phyloP scores from a whole-genome alignment of 2,888 invertebrate species.

The Stenichneumon culpator region DNA sequence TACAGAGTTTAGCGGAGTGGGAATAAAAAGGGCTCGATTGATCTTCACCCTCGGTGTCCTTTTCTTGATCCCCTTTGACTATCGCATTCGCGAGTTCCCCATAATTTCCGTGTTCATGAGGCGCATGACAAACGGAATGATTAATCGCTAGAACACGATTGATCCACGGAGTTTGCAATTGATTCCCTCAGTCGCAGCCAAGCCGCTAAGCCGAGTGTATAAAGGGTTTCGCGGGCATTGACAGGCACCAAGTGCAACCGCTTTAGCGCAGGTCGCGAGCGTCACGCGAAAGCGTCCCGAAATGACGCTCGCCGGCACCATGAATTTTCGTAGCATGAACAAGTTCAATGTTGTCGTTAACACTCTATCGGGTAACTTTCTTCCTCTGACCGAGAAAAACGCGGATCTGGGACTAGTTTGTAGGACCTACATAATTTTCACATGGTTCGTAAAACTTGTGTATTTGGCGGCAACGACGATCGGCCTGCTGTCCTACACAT shows the following conservation, averaged over 20 bases:
- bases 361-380: conserved; percentile 70
- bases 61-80: background rate
- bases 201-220: background rate
- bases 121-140: background rate
- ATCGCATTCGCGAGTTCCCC: background rate
- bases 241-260: background rate
- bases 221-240: background rate
- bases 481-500: conserved; percentile 43
- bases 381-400: conserved; percentile 63
- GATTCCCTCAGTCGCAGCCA: background rate
- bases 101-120: background rate
- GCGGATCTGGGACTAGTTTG: background rate
- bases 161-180: background rate
- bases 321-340: conserved; percentile 72
- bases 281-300: background rate
- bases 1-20: background rate
- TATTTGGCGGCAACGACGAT: conserved; percentile 45
- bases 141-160: background rate
- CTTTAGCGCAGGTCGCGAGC: background rate
- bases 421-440: conserved; percentile 59
- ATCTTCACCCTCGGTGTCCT: background rate
- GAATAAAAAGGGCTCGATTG: background rate
- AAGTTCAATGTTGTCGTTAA: conserved; percentile 69
- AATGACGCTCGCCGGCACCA: conserved; percentile 3
- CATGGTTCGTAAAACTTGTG: conserved; percentile 61